Percentiles rank a stretch among this genome's conserved stretches.
These are phyloP conservation scores for Falcaria lacertinaria DNA, from an alignment of 2,888 invertebrate genomes.

Conservation along the genomic window DNA sequence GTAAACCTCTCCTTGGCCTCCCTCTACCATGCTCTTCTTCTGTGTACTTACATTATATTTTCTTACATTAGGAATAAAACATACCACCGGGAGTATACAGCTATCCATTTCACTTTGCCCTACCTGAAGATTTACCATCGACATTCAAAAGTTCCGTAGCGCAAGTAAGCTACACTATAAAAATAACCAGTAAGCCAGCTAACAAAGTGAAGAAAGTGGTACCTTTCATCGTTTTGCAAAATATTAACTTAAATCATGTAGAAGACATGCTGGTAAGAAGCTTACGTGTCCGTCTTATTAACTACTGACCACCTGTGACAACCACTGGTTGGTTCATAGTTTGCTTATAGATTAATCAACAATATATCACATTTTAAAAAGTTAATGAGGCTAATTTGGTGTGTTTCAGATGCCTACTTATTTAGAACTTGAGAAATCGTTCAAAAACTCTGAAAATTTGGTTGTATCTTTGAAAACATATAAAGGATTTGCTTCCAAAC, in stretches of 20 bases:
- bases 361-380: no score
- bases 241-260: constrained; percentile 50
- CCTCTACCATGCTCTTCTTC: no score
- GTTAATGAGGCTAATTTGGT: constrained; percentile 3
- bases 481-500: constrained; percentile 49
- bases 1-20: no score
- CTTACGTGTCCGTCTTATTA: not conserved
- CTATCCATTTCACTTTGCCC: constrained; percentile 56
- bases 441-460: constrained; percentile 40
- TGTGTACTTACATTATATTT: constrained; percentile 2
- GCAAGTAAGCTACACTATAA: constrained; percentile 50
- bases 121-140: constrained; percentile 59
- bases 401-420: constrained; percentile 44
- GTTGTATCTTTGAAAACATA: constrained; percentile 49
- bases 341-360: no score
- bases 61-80: constrained; percentile 35
- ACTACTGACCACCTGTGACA: no score
- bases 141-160: constrained; percentile 57
- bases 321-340: no score
- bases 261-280: constrained; percentile 46
- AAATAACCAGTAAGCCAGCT: constrained; percentile 45
- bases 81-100: constrained; percentile 46
- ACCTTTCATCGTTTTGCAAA: constrained; percentile 44
- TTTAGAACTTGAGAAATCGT: constrained; percentile 43
- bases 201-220: constrained; percentile 37